Evolutionary conservation across 2,797 vertebrate genomes (phyloP).

Genomic region (Odontamblyopus rebecca): DNA sequence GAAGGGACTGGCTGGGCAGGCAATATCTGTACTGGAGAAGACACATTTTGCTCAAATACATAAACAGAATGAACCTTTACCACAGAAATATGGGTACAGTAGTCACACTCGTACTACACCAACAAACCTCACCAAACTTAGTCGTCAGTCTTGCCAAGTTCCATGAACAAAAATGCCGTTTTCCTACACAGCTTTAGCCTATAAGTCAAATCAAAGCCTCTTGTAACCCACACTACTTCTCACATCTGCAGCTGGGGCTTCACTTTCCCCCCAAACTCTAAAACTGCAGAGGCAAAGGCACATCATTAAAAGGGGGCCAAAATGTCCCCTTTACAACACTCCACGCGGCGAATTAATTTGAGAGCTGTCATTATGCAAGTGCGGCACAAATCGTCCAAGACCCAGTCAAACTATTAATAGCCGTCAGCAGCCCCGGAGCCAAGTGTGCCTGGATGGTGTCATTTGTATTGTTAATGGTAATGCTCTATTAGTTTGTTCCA

Average conservation of each 20-base stretch:
- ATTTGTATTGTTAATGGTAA: slow-evolving; percentile 83
- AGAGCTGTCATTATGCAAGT: slow-evolving; percentile 75
- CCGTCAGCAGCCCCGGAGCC: slow-evolving; percentile 66
- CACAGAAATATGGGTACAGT: too few species aligned
- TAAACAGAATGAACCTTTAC: too few species aligned
- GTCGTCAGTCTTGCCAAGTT: slow-evolving; percentile 29
- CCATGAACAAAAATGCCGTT: slow-evolving; percentile 66
- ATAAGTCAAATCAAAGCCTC: slow-evolving; percentile 40
- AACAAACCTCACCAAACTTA: neutral
- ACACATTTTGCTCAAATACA: too few species aligned
- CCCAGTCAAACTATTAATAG: slow-evolving; percentile 80
- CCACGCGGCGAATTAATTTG: slow-evolving; percentile 64
- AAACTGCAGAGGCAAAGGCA: slow-evolving; percentile 21
- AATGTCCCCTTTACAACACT: slow-evolving; percentile 60
- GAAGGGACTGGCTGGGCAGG: too few species aligned
- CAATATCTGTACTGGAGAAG: too few species aligned
- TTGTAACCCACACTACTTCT: slow-evolving; percentile 42
- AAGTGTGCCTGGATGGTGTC: slow-evolving; percentile 77
- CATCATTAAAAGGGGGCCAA: slow-evolving; percentile 47
- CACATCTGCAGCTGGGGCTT: slow-evolving; percentile 29
- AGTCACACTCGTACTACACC: neutral
- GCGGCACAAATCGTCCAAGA: slow-evolving; percentile 74
- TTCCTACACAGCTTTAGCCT: slow-evolving; percentile 34
- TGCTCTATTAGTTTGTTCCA: slow-evolving; percentile 78
- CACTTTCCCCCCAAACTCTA: slow-evolving; percentile 2